Evolutionary conservation across 2,113 vertebrate species (phyloP).

Genomic region (Silurus meridionalis): DNA sequence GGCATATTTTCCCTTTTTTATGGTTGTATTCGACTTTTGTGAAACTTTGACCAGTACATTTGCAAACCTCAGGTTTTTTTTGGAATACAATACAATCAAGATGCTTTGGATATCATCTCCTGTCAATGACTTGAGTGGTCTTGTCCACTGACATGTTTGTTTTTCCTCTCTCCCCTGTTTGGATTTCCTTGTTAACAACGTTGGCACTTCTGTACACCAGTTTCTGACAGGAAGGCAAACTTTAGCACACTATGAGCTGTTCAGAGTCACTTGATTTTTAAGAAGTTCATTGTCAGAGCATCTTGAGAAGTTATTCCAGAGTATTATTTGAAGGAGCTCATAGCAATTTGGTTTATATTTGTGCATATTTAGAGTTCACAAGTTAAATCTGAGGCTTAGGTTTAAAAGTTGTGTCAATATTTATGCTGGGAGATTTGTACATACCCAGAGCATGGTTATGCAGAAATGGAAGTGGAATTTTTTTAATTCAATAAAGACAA

Average conservation of each 20-base stretch:
- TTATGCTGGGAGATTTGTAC: too few relatives aligned
- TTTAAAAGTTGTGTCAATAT: too few relatives aligned
- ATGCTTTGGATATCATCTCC: neutral
- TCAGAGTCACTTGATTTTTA: neutral
- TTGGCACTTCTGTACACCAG: neutral
- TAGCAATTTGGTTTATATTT: neutral
- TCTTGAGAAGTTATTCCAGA: neutral
- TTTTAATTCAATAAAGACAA: too few relatives aligned
- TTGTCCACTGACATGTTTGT: neutral
- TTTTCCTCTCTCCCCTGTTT: neutral
- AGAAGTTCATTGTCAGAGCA: neutral
- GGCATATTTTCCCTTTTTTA: neutral
- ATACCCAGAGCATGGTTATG: too few relatives aligned
- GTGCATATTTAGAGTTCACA: too few relatives aligned
- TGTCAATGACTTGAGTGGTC: neutral
- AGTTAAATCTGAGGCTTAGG: too few relatives aligned
- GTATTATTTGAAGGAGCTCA: neutral
- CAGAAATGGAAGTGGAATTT: too few relatives aligned
- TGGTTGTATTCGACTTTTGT: neutral
- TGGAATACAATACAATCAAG: neutral
- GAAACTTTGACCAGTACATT: neutral
- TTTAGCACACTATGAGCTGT: neutral
- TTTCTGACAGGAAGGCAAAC: neutral
- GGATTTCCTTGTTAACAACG: neutral
- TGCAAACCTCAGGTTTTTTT: neutral